A percentile compares a stretch with the other conserved stretches of the same genome.
Evolutionary conservation across 2,888 invertebrate species (phyloP).

Genomic region (Amphipyra tragopoginis): DNA sequence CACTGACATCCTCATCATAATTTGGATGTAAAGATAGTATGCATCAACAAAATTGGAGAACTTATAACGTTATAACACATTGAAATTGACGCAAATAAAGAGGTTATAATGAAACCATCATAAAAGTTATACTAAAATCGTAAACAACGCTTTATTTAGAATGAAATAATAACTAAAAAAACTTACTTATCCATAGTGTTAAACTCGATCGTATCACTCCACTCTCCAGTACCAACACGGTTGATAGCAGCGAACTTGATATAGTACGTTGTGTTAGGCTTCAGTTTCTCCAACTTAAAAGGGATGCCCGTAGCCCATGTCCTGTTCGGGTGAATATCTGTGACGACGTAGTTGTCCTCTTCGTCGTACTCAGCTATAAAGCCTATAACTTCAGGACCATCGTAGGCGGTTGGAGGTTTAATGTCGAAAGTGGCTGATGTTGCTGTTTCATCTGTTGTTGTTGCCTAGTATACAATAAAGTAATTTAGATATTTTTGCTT

Average conservation of each 20-base stretch:
- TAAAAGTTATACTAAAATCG: too few species aligned
- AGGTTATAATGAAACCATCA: too few species aligned
- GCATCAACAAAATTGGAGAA: too few species aligned
- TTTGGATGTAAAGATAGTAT: too few species aligned
- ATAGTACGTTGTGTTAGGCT: constrained; percentile 74
- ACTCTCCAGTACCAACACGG: constrained; percentile 74
- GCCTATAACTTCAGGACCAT: constrained; percentile 74
- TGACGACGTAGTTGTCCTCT: constrained; percentile 71
- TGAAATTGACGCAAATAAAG: too few species aligned
- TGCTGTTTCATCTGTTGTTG: constrained; percentile 64
- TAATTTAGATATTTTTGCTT: too few species aligned
- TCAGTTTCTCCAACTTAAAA: constrained; percentile 75
- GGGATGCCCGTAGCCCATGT: constrained; percentile 79
- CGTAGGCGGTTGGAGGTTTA: constrained; percentile 59
- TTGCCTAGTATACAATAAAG: constrained; percentile 62
- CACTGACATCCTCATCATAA: too few species aligned
- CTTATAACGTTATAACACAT: too few species aligned
- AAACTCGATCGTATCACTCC: constrained; percentile 69
- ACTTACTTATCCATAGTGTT: constrained; percentile 80
- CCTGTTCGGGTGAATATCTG: constrained; percentile 78
- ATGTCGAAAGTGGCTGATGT: constrained; percentile 76
- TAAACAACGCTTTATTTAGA: too few species aligned
- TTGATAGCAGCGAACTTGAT: constrained; percentile 81
- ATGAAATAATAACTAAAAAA: too few species aligned
- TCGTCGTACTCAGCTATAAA: constrained; percentile 80